A percentile compares a stretch with the other conserved stretches of the same genome.
Evolutionary conservation across 2,113 vertebrate species (phyloP).

Genomic region (Columbina picui): DNA sequence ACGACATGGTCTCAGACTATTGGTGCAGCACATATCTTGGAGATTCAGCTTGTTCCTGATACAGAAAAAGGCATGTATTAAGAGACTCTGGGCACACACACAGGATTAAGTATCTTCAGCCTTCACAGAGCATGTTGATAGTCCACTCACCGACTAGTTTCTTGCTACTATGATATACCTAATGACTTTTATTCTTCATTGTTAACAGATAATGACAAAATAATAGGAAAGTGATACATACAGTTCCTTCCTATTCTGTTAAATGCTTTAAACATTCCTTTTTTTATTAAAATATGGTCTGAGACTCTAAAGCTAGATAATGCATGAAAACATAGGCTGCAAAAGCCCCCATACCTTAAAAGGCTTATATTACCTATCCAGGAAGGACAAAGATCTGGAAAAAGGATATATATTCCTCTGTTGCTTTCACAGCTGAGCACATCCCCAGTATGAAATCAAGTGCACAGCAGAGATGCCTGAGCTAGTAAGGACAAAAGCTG

Average conservation of each 20-base stretch:
- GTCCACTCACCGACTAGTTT: background rate
- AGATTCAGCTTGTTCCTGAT: background rate
- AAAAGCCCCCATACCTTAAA: background rate
- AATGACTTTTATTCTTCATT: background rate
- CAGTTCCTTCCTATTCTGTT: background rate
- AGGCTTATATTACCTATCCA: conserved; percentile 7
- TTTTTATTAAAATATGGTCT: background rate
- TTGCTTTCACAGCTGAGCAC: conserved; percentile 52
- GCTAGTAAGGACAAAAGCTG: conserved; percentile 29
- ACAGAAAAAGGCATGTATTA: background rate
- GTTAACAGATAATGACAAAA: background rate
- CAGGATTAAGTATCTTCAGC: background rate
- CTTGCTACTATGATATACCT: background rate
- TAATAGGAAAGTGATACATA: background rate
- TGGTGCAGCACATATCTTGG: background rate
- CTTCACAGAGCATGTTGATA: background rate
- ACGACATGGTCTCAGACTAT: background rate
- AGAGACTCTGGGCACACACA: background rate
- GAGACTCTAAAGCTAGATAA: conserved; percentile 11
- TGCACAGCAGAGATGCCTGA: background rate
- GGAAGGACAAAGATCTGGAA: conserved; percentile 4
- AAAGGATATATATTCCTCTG: background rate
- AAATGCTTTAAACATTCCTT: conserved; percentile 16
- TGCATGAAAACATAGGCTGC: background rate
- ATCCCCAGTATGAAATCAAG: conserved; percentile 5